Conservation (phyloP, 1,140 invertebrate genomes). For the Atta cephalotes region DNA sequence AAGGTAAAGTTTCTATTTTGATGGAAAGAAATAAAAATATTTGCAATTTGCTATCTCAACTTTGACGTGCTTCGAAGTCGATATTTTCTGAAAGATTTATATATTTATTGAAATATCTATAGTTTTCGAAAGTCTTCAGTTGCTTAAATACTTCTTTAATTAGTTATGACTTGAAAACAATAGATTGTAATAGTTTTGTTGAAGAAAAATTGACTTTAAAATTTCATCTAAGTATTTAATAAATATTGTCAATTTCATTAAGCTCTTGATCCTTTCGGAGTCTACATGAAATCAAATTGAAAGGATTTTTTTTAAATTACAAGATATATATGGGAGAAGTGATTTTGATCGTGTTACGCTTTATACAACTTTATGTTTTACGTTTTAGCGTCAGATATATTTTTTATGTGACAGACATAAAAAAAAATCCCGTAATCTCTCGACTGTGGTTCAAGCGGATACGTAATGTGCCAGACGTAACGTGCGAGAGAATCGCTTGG, state of each 20-base stretch:
- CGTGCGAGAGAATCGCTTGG: background rate
- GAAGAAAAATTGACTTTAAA: too few relatives aligned
- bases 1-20: background rate
- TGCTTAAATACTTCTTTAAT: too few relatives aligned
- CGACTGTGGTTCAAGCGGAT: background rate
- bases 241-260: background rate
- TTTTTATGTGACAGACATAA: background rate
- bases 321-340: background rate
- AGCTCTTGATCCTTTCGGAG: background rate
- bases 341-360: constrained; percentile 1
- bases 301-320: background rate
- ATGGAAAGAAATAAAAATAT: background rate
- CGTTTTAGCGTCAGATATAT: background rate
- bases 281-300: background rate
- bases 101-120: too few relatives aligned
- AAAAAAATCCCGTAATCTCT: background rate
- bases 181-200: too few relatives aligned
- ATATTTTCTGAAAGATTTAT: too few relatives aligned
- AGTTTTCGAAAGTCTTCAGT: too few relatives aligned
- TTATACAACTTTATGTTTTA: constrained; percentile 1
- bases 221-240: background rate
- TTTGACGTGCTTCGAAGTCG: background rate
- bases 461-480: background rate
- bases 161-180: too few relatives aligned
- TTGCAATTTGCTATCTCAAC: background rate